These are phyloP conservation scores for Zosterops lateralis DNA, from an alignment of 2,113 vertebrate species.

Conservation along the genomic window DNA sequence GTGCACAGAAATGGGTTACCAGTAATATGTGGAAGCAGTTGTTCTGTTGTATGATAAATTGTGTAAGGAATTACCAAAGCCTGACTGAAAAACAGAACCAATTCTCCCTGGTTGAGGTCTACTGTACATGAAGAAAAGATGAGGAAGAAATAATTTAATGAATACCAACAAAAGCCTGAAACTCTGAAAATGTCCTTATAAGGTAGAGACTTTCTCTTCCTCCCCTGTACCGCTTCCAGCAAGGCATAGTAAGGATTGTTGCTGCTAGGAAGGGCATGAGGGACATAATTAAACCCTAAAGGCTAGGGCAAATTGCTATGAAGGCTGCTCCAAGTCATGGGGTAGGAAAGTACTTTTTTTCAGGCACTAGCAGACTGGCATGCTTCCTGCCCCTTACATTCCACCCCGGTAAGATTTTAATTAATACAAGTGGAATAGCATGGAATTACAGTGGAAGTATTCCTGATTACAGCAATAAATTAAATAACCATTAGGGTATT, in stretches of 20 bases:
- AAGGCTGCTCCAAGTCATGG: not conserved
- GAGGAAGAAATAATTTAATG: not conserved
- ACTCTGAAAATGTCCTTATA: not conserved
- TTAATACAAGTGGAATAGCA: not conserved
- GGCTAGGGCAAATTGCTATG: not conserved
- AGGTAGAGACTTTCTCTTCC: not conserved
- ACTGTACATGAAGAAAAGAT: not conserved
- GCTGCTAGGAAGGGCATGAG: not conserved
- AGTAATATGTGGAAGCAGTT: not conserved
- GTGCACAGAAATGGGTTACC: not conserved
- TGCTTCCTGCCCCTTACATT: not conserved
- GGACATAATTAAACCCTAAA: not conserved
- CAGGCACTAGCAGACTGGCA: not conserved
- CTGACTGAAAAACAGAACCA: not conserved
- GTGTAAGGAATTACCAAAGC: not conserved
- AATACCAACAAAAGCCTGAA: not conserved
- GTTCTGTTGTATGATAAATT: not conserved
- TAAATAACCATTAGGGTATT: not conserved
- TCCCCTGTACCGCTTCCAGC: not conserved
- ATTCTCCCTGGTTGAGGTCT: not conserved
- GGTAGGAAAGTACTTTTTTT: not conserved
- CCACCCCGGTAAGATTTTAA: not conserved
- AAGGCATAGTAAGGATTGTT: not conserved
- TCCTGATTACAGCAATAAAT: not conserved
- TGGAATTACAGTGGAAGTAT: not conserved